Base-by-base conservation (phyloP, 1,140 invertebrate species). In the Chymomyza costata region DNA sequence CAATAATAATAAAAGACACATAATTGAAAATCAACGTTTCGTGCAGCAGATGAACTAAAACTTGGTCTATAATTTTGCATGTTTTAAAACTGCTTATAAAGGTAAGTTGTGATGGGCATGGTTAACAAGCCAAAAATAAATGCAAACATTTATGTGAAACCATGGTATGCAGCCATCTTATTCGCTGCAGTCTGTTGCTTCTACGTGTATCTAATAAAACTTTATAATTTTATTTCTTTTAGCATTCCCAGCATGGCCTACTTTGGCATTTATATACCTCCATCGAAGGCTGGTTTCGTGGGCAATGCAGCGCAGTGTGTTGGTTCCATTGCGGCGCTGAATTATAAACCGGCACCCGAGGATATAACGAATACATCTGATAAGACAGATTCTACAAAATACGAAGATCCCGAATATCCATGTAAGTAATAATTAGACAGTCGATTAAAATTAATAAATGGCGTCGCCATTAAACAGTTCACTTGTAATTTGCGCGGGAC, bases 211-310 rank as follows among this genome's bases (percentile, higher is more conserved):
- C n/a, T n/a, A n/a, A n/a, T n/a, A n/a, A n/a, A n/a, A n/a, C n/a
- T n/a, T n/a, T n/a, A n/a, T n/a, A n/a, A n/a, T n/a, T n/a, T n/a
- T n/a, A n/a, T n/a, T n/a, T n/a, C n/a, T n/a, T n/a, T n/a, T n/a
- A n/a, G n/a, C n/a, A n/a, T n/a, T 45, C 21, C 43, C 41, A 11
- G 39, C 43, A 80, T 80, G 74, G 53, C 68, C 37, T 80, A 48
- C 51, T 80, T 82, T 34, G 74, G 47, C 31, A 49, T 80, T 54
- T 66, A 66, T 35, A 65, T 80, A 49, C 76, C 74, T 48, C 61
- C 69, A 2, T 65, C 68, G 1, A 81, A 74, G 25, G 44, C 61
- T 18, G 69, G 70, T 19, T 81, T 81, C 6, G 69, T 63, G 30
- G 76, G 67, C 21, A 55, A 45, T 5, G 32, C 32, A 2, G 6